Percentiles rank a stretch among this genome's conserved stretches.
phyloP scores from a whole-genome alignment of 2,797 vertebrate species.

The Scolopax bukidnonensis region DNA sequence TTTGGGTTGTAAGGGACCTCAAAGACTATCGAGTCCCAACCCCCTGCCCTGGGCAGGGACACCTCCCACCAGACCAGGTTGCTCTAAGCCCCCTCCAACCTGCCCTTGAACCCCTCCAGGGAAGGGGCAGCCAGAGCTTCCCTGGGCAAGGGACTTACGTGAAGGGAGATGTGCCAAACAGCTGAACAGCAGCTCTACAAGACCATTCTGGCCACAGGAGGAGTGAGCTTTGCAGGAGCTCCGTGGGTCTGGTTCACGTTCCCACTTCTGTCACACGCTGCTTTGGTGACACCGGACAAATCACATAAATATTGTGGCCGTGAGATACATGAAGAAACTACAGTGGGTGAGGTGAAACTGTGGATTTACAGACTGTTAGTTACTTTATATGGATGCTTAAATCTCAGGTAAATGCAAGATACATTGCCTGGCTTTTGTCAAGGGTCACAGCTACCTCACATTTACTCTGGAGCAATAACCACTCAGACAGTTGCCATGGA shows the following conservation, averaged over 20 bases:
- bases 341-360: neutral
- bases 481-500: constrained; percentile 54
- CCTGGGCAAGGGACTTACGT: neutral
- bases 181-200: neutral
- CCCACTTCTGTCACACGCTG: neutral
- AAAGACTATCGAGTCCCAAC: no score
- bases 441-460: constrained; percentile 34
- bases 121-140: no score
- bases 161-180: neutral
- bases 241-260: neutral
- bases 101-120: no score
- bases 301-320: neutral
- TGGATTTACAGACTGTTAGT: constrained; percentile 50
- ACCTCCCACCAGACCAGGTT: no score
- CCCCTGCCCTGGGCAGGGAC: no score
- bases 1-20: no score
- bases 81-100: no score
- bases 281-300: neutral
- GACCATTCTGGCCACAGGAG: neutral
- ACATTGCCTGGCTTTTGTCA: neutral
- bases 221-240: neutral
- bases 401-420: constrained; percentile 41
- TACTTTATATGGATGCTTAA: constrained; percentile 18
- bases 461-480: constrained; percentile 23
- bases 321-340: neutral